These are phyloP conservation scores for Ennomos fuscantarius DNA, from an alignment of 2,888 invertebrate species.

Conservation along the genomic window DNA sequence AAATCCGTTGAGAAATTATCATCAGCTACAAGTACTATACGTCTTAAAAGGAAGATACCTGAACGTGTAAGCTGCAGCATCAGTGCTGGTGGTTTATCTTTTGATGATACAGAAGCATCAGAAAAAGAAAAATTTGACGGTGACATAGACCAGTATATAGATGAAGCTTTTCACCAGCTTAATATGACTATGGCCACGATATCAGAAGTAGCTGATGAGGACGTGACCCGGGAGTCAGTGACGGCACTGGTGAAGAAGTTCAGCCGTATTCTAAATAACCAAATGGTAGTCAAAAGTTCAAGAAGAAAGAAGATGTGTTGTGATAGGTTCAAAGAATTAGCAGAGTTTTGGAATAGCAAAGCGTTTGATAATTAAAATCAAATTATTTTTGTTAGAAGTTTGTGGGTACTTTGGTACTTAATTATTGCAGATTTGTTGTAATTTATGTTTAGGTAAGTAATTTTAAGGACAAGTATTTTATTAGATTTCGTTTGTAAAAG, in stretches of 20 bases:
- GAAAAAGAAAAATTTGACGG: constrained; percentile 43
- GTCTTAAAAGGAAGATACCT: constrained; percentile 52
- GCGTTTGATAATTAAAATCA: constrained; percentile 43
- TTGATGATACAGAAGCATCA: constrained; percentile 63
- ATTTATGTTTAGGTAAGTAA: constrained; percentile 5
- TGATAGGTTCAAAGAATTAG: constrained; percentile 67
- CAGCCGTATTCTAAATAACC: constrained; percentile 61
- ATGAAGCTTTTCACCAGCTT: constrained; percentile 70
- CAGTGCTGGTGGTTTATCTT: constrained; percentile 63
- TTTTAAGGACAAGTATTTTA: background rate
- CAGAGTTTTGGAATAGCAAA: constrained; percentile 69
- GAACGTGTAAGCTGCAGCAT: constrained; percentile 71
- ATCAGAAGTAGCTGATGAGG: constrained; percentile 45
- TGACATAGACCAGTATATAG: constrained; percentile 68
- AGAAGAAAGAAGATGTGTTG: constrained; percentile 62
- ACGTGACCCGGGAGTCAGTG: constrained; percentile 60
- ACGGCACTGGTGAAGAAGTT: constrained; percentile 72
- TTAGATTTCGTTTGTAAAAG: background rate
- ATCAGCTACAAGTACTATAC: constrained; percentile 60
- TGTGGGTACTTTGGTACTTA: constrained; percentile 18
- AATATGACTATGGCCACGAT: constrained; percentile 56
- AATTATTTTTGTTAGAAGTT: constrained; percentile 1
- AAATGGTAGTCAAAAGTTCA: constrained; percentile 56
- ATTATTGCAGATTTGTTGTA: constrained; percentile 21
- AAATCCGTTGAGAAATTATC: constrained; percentile 72